Evolutionary conservation across 1,140 invertebrate species (phyloP).

Genomic region (Musca domestica): DNA sequence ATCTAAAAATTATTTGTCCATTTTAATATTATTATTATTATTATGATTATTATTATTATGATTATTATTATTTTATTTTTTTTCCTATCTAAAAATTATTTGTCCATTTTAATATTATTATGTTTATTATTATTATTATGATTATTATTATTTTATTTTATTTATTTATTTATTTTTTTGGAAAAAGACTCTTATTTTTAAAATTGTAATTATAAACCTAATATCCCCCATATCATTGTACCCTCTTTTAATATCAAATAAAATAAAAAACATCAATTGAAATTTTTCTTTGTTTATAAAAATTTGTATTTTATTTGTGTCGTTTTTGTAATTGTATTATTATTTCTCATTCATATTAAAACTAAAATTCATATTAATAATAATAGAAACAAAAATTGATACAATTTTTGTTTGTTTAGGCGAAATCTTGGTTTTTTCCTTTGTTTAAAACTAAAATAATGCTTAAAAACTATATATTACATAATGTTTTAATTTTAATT

Average conservation of each 20-base stretch:
- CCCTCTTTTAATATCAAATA: not conserved
- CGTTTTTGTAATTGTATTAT: not conserved
- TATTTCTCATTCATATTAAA: not conserved
- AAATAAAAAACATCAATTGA: not conserved
- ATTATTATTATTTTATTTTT: too few relatives aligned
- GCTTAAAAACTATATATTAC: conserved; percentile 16
- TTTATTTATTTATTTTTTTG: too few relatives aligned
- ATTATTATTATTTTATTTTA: too few relatives aligned
- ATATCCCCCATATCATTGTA: not conserved
- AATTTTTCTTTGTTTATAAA: not conserved
- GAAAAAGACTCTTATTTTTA: too few relatives aligned
- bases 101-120: too few relatives aligned
- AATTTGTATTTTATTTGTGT: conserved; percentile 11
- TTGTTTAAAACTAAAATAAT: conserved; percentile 21
- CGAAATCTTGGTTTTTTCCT: not conserved
- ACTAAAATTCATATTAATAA: not conserved
- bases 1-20: too few relatives aligned
- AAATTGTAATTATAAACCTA: too few relatives aligned
- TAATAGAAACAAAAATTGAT: conserved; percentile 48
- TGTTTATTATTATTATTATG: too few relatives aligned
- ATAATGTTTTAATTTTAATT: not conserved
- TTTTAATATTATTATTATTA: too few relatives aligned
- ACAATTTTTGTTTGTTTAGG: conserved; percentile 36
- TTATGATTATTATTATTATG: too few relatives aligned
- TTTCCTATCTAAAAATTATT: too few relatives aligned